phyloP scores from a whole-genome alignment of 2,113 vertebrate genomes.

The Bettongia penicillata region DNA sequence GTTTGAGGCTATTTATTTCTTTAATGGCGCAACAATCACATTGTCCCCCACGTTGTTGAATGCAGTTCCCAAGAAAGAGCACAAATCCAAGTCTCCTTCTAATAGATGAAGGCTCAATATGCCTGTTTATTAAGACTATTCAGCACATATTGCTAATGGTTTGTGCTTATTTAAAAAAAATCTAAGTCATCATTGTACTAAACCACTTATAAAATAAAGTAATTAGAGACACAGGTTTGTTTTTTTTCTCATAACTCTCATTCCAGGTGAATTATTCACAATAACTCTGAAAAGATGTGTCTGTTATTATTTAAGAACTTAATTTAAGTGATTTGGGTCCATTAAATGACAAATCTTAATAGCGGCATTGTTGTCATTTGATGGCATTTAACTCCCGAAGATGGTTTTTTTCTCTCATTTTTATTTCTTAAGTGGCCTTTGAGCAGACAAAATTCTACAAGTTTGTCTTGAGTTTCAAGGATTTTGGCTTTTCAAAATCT shows the following conservation, averaged over 20 bases:
- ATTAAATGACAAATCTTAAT: conserved; percentile 22
- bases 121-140: conserved; percentile 5
- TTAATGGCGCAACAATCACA: background rate
- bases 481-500: background rate
- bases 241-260: background rate
- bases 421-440: conserved; percentile 19
- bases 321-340: conserved; percentile 14
- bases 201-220: conserved; percentile 3
- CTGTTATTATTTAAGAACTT: conserved; percentile 14
- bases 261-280: conserved; percentile 13
- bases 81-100: background rate
- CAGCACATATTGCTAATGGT: background rate
- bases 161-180: background rate
- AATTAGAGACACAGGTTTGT: background rate
- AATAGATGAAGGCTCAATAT: background rate
- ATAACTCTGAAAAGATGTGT: background rate
- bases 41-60: background rate
- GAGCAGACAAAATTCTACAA: conserved; percentile 3
- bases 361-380: background rate
- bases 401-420: background rate
- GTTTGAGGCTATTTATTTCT: background rate
- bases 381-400: background rate
- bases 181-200: conserved; percentile 21
- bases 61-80: background rate
- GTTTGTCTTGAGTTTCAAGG: background rate